Base-by-base conservation (phyloP, 2,888 invertebrate genomes). In the Mythimna albipuncta region DNA sequence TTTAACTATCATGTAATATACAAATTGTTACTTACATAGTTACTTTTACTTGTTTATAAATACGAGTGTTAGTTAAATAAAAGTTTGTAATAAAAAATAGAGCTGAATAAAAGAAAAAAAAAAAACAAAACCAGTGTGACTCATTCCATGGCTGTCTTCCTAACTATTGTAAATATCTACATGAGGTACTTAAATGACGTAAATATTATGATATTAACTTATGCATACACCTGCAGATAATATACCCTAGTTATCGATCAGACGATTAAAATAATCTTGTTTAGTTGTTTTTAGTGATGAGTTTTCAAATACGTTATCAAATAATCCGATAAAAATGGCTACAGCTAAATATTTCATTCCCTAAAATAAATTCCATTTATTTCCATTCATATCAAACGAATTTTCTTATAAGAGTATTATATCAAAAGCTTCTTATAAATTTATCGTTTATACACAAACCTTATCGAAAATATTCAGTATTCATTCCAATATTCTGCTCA, bases 401-500 rank as follows among this genome's bases (percentile, higher is more conserved):
- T 64, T 75, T 44, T 50, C 52, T 67, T 64, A 16, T 41, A 47
- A 64, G 64, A 11, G 65, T 75, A 69, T 80, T 63, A 57, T 61
- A 76, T 64, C 35, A 64, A 78, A 78, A 70, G 50, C 63, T 55
- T 38, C 7, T 55, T 66, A 67, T 41, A 71, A 66, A 26, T 19
- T 71, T 74, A 63, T 59, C 54, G 26, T 16, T 13, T 26, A 59
- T 64, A 74, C 64, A 72, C 47, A 70, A 66, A 69, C 41, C 61
- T 63, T 81, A 83, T 77, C 79, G 81, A 80, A 85, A 85, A 84
- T 87, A 83, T 82, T 87, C 83, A 82, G 87, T 85, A 89, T 88
- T 90, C 89, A 89, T 89, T 89, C 86, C 87, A 84, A 90, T 90
- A 88, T 85, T 87, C 79, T 75, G 81, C 72, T 87, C 89, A 84